Evolutionary conservation across 1,140 invertebrate genomes (phyloP), one percentile per base, ranked within the genome.

Genomic region (Sycophila sp.): DNA sequence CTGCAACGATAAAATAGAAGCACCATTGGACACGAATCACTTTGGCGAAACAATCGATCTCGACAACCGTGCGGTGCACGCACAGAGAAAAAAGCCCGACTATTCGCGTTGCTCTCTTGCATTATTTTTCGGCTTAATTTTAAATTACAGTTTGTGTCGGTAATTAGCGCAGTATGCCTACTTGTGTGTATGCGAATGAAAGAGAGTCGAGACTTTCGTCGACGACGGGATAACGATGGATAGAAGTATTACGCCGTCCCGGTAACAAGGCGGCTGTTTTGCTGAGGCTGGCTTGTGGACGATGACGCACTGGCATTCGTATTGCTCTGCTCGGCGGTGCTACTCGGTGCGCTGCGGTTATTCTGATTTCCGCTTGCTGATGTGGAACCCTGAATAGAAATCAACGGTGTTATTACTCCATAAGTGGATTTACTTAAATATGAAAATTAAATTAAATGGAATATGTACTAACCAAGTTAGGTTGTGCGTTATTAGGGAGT

Each of bases 241-340:
- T 26, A 62, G 45, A 45, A 72, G n/a, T n/a, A 77, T 80, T 82
- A 84, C 79, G 82, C 82, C 19, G 78, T 81, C 65, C 82, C 83
- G 58, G 79, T 80, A 45, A 83, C 79, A 26, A 85, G 78, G 68
- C 82, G 83, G 65, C 40, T 79, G 36, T 73, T 83, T 53, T 81
- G 78, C 72, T 82, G 76, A 30, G 77, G 71, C 40, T 78, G 77
- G 32, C 71, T 67, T 13, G 78, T 47, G 28, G 78, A 70, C 30
- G 60, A 7, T 22, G 68, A 64, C 15, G 68, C 45, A 13, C 26
- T 60, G 40, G 56, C 15, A 15, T 6, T 68, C 19, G 58, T 40
- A 15, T 38, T 63, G 34, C 8, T 69, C 10, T 28, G 42, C 1
- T 59, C 56, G 0, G 32, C 49, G 7, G 7, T 69, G 11, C 19